Conservation (phyloP, 2,797 vertebrate genomes). For the Cossypha dichroa region DNA sequence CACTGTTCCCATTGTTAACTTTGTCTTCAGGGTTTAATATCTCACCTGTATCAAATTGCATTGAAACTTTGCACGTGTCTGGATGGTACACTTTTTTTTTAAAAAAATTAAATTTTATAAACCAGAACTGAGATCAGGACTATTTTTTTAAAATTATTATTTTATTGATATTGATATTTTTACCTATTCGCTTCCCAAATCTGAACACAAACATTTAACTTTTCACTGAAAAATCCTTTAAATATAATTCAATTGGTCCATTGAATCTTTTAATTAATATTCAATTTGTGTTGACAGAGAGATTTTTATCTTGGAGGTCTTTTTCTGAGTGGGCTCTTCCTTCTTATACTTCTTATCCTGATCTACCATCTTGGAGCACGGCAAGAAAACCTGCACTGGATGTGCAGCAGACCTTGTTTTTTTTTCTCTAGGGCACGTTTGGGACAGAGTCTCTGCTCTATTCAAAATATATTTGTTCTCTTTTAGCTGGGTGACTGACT, state of each 20-base stretch:
- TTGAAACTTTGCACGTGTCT: not conserved
- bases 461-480: not conserved
- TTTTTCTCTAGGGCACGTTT: not conserved
- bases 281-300: not conserved
- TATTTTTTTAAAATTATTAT: not conserved
- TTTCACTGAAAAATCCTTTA: not conserved
- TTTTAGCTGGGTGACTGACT: not conserved
- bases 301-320: not conserved
- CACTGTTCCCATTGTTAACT: conserved; percentile 11
- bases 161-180: not conserved
- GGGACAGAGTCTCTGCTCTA: not conserved
- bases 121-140: not conserved
- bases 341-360: not conserved
- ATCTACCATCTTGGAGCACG: not conserved
- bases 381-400: not conserved
- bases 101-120: not conserved
- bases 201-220: not conserved
- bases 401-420: not conserved
- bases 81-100: not conserved
- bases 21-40: conserved; percentile 19
- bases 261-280: not conserved
- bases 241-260: not conserved
- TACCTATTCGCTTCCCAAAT: not conserved
- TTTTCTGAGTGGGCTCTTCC: not conserved
- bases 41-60: conserved; percentile 22